Conservation (phyloP, 2,888 invertebrate species). For the Polia nebulosa region DNA sequence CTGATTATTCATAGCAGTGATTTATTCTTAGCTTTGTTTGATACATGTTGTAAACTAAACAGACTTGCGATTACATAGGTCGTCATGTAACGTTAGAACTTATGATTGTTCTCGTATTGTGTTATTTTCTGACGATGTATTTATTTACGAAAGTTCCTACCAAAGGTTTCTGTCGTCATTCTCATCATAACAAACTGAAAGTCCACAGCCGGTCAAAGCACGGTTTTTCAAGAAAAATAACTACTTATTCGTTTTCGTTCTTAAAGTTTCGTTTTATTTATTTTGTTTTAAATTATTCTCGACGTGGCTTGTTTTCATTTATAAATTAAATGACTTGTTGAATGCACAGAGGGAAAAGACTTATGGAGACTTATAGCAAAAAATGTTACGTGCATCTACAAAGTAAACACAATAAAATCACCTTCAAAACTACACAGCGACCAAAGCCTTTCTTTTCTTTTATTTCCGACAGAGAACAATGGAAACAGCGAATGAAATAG, state of each 20-base stretch:
- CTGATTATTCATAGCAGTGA: conserved; percentile 60
- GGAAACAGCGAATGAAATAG: conserved; percentile 40
- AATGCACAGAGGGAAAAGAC: neutral
- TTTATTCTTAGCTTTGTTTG: conserved; percentile 54
- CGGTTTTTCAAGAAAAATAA: neutral
- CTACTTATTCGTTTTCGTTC: neutral
- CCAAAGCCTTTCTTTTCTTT: conserved; percentile 7
- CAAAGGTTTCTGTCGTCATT: conserved; percentile 11
- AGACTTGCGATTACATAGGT: conserved; percentile 21
- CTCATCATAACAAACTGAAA: conserved; percentile 4
- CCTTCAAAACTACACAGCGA: conserved; percentile 12
- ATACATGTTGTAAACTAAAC: conserved; percentile 40
- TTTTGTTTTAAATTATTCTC: neutral
- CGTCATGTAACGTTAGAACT: conserved; percentile 25
- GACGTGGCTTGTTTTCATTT: neutral
- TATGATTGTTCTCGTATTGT: conserved; percentile 31
- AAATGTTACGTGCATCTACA: conserved; percentile 14
- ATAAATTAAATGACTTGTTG: conserved; percentile 18
- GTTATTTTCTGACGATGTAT: conserved; percentile 17
- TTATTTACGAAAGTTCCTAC: conserved; percentile 32
- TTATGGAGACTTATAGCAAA: neutral
- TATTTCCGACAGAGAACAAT: conserved; percentile 27
- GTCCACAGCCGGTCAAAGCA: neutral
- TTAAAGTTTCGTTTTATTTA: neutral
- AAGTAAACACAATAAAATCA: conserved; percentile 32